Base-by-base conservation (phyloP, 1,140 invertebrate species). In the Chironomus striatipennis region DNA sequence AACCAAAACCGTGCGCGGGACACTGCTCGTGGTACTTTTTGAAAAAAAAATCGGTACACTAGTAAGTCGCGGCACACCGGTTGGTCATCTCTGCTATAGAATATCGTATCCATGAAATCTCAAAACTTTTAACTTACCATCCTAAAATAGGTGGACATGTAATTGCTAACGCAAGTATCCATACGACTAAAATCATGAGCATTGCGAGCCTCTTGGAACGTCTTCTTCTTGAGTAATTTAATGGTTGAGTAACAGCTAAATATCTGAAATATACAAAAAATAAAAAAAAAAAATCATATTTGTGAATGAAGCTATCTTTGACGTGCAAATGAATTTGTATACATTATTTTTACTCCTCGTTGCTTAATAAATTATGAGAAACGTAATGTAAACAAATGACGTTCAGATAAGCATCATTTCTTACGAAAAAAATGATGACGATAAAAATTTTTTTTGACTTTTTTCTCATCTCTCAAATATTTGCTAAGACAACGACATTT, bases 111-210 rank as follows among this genome's bases (percentile, higher is more conserved):
- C 24, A 34, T 34, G 24, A 34, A 5, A 5, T n/a, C 0, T 9
- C 0, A 20, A 64, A 7, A n/a, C 10, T 42, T 17, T 12, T 73
- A 6, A 82, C 85, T 85, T 79, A 90, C 87, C 89, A 91, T 79
- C 90, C 90, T 77, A 92, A 86, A 80, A 91, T 87, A 0, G 93
- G 92, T 8, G 92, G 90, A 77, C 92, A 91, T 2, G 91, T 92
- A 43, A 94, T 93, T 17, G 90, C 85, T 0, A 89, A 86, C 0
- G 92, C 91, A 4, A 88, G 83, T 0, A 91, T 79, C 93, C 93
- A 95, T 0, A 94, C 92, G 12, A 87, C 86, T 7, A 91, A 83
- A 34, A 94, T 91, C 87, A 93, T 91, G 12, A 88, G 82, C 8
- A 89, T 84, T 0, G 90, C 90, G 24, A 93, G 83, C 77, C 91